These are phyloP conservation scores for Medauroidea extradentata DNA, from an alignment of 1,140 invertebrate species.

Conservation along the genomic window DNA sequence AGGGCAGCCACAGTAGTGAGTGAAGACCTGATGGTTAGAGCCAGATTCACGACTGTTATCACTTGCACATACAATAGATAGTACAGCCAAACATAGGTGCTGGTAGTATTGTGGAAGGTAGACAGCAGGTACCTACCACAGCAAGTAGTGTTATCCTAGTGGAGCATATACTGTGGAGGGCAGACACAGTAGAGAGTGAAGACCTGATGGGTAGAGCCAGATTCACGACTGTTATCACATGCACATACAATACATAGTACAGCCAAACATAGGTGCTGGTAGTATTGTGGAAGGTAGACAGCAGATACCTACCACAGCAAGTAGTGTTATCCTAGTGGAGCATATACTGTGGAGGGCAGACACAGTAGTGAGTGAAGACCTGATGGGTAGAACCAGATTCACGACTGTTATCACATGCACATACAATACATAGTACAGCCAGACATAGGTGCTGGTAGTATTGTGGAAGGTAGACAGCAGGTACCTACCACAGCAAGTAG, in stretches of 20 bases:
- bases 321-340: slow-evolving; percentile 66
- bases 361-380: slow-evolving; percentile 55
- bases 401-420: too few species aligned
- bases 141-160: too few species aligned
- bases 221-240: too few species aligned
- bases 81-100: too few species aligned
- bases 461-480: too few species aligned
- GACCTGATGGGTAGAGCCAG: slow-evolving; percentile 25
- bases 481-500: slow-evolving; percentile 64
- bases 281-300: slow-evolving; percentile 32
- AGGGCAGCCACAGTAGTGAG: too few species aligned
- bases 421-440: slow-evolving; percentile 54
- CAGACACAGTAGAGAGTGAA: slow-evolving; percentile 65
- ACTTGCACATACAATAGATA: too few species aligned
- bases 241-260: too few species aligned
- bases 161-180: too few species aligned
- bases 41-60: too few species aligned
- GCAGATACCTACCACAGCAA: slow-evolving; percentile 56
- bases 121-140: too few species aligned
- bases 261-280: slow-evolving; percentile 80
- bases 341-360: slow-evolving; percentile 80
- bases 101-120: too few species aligned
- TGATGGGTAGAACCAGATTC: slow-evolving; percentile 19
- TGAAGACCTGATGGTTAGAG: slow-evolving; percentile 60
- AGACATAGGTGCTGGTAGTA: slow-evolving; percentile 76